Conservation (phyloP, 2,113 vertebrate genomes). For the Psittacus erithacus region DNA sequence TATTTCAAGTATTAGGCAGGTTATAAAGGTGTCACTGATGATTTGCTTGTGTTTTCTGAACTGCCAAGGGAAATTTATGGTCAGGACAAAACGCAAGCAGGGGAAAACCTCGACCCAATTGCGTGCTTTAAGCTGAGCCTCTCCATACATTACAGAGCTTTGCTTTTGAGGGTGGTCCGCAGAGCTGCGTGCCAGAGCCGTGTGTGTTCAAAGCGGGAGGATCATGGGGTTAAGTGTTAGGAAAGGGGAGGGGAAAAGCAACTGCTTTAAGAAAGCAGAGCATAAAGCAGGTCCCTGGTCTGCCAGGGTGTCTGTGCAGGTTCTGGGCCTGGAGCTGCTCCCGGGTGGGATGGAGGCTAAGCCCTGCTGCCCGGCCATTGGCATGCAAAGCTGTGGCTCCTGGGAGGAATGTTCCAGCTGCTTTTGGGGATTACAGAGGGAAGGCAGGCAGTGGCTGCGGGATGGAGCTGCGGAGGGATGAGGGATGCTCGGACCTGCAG, state of each 20-base stretch:
- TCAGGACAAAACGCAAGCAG: constrained; percentile 1
- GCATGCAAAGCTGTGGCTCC: background rate
- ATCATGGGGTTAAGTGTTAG: background rate
- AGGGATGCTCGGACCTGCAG: rapidly evolving
- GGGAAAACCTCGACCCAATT: background rate
- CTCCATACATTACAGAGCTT: constrained; percentile 60
- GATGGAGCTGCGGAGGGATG: background rate
- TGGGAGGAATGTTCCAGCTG: background rate
- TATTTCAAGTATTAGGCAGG: constrained; percentile 11
- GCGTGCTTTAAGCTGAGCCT: constrained; percentile 40
- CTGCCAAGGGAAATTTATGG: constrained; percentile 62
- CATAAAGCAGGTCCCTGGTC: background rate
- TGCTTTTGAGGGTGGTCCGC: constrained; percentile 28
- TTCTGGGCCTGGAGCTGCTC: background rate
- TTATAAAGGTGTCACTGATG: constrained; percentile 62
- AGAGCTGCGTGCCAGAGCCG: background rate
- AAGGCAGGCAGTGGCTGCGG: background rate
- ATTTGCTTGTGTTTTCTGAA: constrained; percentile 66
- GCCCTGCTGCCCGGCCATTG: background rate
- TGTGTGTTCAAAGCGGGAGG: background rate
- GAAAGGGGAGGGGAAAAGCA: background rate
- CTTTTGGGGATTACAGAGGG: background rate
- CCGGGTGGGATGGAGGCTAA: background rate
- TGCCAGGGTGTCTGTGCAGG: background rate
- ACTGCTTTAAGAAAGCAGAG: background rate